Conservation (phyloP, 2,888 invertebrate species). For the Tachina fera region DNA sequence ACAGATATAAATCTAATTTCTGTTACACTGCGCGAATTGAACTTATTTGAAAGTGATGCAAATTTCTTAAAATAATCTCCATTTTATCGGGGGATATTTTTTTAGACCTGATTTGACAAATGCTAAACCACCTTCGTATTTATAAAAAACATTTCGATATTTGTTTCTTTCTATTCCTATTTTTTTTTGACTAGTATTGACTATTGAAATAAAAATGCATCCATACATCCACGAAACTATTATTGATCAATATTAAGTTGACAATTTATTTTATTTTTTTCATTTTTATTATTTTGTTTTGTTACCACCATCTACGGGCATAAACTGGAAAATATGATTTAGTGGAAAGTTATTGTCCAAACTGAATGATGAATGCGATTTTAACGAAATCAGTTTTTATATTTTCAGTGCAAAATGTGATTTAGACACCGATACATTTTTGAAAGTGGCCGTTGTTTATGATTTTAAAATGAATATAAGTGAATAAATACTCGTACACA, state of each 20-base stretch:
- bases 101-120: background rate
- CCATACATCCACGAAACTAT: constrained; percentile 19
- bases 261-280: constrained; percentile 34
- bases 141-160: background rate
- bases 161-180: background rate
- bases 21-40: too few species aligned
- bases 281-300: background rate
- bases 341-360: constrained; percentile 43
- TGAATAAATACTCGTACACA: constrained; percentile 15
- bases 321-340: constrained; percentile 58
- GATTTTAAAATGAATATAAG: constrained; percentile 25
- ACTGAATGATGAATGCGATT: constrained; percentile 59
- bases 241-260: constrained; percentile 40
- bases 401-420: constrained; percentile 15
- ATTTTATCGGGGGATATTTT: too few species aligned
- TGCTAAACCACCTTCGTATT: background rate
- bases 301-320: constrained; percentile 18
- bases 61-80: too few species aligned
- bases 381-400: constrained; percentile 51
- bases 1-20: too few species aligned
- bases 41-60: too few species aligned
- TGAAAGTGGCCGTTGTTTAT: constrained; percentile 13
- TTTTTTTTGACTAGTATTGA: background rate
- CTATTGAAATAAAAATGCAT: background rate
- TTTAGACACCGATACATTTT: constrained; percentile 7